Evolutionary conservation across 2,797 vertebrate genomes (phyloP).

Genomic region (Melanotaenia maccullochi): DNA sequence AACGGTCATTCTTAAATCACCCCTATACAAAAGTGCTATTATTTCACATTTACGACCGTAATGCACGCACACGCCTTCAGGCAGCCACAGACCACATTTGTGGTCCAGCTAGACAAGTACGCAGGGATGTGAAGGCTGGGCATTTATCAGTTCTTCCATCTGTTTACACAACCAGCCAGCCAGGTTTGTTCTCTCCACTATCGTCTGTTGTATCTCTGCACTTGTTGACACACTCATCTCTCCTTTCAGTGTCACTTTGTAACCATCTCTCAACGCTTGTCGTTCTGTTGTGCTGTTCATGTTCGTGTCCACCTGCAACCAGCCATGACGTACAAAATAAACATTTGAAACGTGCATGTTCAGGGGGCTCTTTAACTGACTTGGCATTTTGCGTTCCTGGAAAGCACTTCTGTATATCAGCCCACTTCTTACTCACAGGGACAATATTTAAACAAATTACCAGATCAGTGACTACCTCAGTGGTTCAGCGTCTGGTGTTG

Average conservation of each 20-base stretch:
- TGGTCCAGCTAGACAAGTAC: slow-evolving; percentile 16
- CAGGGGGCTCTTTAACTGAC: slow-evolving; percentile 47
- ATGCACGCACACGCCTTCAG: not conserved
- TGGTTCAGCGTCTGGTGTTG: not conserved
- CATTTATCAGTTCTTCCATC: slow-evolving; percentile 62
- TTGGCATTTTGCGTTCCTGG: not conserved
- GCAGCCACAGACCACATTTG: slow-evolving; percentile 27
- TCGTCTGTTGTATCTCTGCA: slow-evolving; percentile 64
- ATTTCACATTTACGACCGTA: slow-evolving; percentile 23
- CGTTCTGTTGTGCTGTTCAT: slow-evolving; percentile 22
- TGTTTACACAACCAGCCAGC: slow-evolving; percentile 70
- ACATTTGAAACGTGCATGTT: slow-evolving; percentile 36
- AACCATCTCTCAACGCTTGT: slow-evolving; percentile 44
- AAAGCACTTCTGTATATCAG: slow-evolving; percentile 4
- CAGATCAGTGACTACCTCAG: slow-evolving; percentile 14
- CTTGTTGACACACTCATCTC: slow-evolving; percentile 67
- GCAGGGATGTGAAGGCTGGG: slow-evolving; percentile 27
- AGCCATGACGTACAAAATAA: slow-evolving; percentile 62
- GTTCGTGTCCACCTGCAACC: slow-evolving; percentile 41
- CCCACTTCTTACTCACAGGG: slow-evolving; percentile 5
- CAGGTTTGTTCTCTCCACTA: slow-evolving; percentile 55
- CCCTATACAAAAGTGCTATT: slow-evolving; percentile 40
- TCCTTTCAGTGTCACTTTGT: slow-evolving; percentile 68
- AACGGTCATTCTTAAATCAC: slow-evolving; percentile 27
- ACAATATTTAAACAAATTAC: slow-evolving; percentile 5